Evolutionary conservation across 2,888 invertebrate species (phyloP), one percentile per base, ranked within the genome.

Genomic region (Drosophila stalkeri): DNA sequence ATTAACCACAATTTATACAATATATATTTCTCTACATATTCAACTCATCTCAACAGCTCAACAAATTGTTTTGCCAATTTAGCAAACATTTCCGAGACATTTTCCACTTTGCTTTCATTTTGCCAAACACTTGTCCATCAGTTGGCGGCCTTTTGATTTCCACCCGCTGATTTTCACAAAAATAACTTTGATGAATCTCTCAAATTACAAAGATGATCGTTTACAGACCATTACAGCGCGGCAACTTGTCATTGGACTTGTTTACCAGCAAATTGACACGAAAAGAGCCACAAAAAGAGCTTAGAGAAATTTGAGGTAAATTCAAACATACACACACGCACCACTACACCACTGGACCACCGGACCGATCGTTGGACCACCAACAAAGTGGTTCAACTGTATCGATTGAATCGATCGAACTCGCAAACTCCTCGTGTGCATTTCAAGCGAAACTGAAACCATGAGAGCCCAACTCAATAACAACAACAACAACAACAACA

Each of bases 201-300:
- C 47, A 57, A 63, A 76, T 85, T 73, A 63, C 63, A 49, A 35
- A 65, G 72, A 61, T 70, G 74, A 67, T 73, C 73, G 60, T 62
- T 80, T 59, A 81, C 69, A 65, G 73, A 52, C 85, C 67, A 82
- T 87, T 87, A 87, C 64, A 66, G 49, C 37, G 75, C 65, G 64
- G 57, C 75, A 82, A 80, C 59, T 82, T 85, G 88, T 87, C 85
- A 69, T 39, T 75, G 75, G 74, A 71, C 77, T 72, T 88, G 84
- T 84, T 84, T 75, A 83, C 81, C 81, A 83, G 68, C 72, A 71
- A 86, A 75, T 74, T 74, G 81, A 84, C 89, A 84, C 86, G 80
- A 75, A 88, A 88, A 75, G n/a, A 64, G 62, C 70, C 81, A 74
- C 67, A 81, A 80, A 76, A 80, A 59, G 59, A 68, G 60, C 57